Evolutionary conservation across 2,113 vertebrate species (phyloP).

Genomic region (Lontra canadensis): DNA sequence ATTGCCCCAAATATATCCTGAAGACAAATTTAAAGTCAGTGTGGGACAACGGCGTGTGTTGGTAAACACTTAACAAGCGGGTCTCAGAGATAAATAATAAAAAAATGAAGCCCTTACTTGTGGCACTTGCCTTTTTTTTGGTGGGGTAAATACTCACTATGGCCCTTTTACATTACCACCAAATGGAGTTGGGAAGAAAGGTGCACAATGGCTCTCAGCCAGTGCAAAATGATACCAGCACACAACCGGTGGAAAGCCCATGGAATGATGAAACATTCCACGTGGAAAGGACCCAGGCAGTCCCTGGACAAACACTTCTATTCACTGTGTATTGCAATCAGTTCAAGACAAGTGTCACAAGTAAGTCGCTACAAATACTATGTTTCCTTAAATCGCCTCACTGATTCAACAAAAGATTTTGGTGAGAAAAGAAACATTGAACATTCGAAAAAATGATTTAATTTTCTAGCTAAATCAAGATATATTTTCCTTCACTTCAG

Average conservation of each 20-base stretch:
- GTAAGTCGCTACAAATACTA: neutral
- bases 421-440: neutral
- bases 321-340: neutral
- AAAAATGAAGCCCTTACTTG: neutral
- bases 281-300: neutral
- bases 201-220: neutral
- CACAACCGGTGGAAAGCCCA: neutral
- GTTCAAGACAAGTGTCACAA: neutral
- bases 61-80: neutral
- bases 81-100: neutral
- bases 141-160: neutral
- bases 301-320: neutral
- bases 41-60: neutral
- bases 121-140: neutral
- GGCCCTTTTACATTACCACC: neutral
- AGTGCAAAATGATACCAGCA: too few species aligned
- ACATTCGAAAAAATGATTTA: neutral
- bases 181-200: neutral
- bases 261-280: neutral
- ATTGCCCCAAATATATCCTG: neutral
- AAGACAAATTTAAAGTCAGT: neutral
- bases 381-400: neutral
- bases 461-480: neutral
- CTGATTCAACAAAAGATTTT: neutral
- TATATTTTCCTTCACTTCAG: neutral